Conservation (phyloP, 2,888 invertebrate species). For the Pedicia rivosa region DNA sequence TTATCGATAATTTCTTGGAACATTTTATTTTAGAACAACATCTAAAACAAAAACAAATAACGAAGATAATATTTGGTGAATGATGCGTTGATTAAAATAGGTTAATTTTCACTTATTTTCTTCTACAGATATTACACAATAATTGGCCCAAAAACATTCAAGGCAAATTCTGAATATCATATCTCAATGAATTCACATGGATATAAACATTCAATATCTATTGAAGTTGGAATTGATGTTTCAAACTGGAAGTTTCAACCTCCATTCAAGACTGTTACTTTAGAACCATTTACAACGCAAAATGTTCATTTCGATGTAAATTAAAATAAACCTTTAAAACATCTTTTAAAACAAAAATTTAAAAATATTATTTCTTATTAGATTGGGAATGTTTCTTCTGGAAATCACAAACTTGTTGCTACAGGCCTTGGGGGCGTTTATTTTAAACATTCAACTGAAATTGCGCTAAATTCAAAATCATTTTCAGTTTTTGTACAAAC, state of each 20-base stretch:
- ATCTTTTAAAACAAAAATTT: too few species aligned
- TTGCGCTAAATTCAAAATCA: slow-evolving; percentile 61
- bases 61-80: too few species aligned
- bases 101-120: too few species aligned
- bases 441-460: slow-evolving; percentile 55
- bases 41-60: too few species aligned
- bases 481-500: slow-evolving; percentile 81
- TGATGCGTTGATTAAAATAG: too few species aligned
- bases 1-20: too few species aligned
- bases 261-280: slow-evolving; percentile 50
- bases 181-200: slow-evolving; percentile 49
- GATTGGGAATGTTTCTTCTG: too few species aligned
- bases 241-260: slow-evolving; percentile 44
- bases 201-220: slow-evolving; percentile 43
- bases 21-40: too few species aligned
- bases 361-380: too few species aligned
- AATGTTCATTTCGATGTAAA: slow-evolving; percentile 52
- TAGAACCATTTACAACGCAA: slow-evolving; percentile 54
- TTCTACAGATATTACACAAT: slow-evolving; percentile 44
- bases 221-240: slow-evolving; percentile 62
- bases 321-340: too few species aligned
- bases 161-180: slow-evolving; percentile 73
- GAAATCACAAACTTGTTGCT: too few species aligned
- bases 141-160: slow-evolving; percentile 60
- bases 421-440: slow-evolving; percentile 64